Conservation (phyloP, 2,888 invertebrate species). For the Mycogona germanica region DNA sequence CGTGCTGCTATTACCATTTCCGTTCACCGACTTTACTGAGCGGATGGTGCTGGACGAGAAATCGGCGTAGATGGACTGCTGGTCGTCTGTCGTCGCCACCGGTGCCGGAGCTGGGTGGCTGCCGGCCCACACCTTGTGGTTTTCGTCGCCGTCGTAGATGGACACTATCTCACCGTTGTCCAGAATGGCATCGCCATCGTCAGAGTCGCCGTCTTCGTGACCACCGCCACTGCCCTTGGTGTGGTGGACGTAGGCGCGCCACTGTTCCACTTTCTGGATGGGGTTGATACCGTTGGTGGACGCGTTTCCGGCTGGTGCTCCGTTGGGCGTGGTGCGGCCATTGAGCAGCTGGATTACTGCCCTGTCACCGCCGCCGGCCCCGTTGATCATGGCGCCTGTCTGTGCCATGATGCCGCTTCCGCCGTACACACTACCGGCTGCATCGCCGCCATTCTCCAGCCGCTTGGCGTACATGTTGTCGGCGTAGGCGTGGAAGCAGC, state of each 20-base stretch:
- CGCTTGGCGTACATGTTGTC: slow-evolving; percentile 72
- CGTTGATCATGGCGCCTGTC: slow-evolving; percentile 1
- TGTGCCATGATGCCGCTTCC: neutral
- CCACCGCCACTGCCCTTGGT: too few species aligned
- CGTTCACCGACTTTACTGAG: slow-evolving; percentile 32
- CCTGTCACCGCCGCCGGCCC: slow-evolving; percentile 13
- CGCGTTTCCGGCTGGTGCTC: slow-evolving; percentile 25
- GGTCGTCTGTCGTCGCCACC: slow-evolving; percentile 16
- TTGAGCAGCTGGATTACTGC: too few species aligned
- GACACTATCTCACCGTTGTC: slow-evolving; percentile 53
- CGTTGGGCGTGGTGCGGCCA: slow-evolving; percentile 2
- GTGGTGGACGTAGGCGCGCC: slow-evolving; percentile 39
- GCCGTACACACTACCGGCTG: slow-evolving; percentile 10
- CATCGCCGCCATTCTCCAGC: too few species aligned
- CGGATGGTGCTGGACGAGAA: slow-evolving; percentile 40
- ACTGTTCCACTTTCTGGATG: slow-evolving; percentile 42
- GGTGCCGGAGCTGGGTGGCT: too few species aligned
- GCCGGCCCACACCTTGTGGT: slow-evolving; percentile 90
- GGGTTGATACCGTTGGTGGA: slow-evolving; percentile 28
- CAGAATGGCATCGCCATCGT: slow-evolving; percentile 31
- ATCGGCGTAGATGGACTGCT: slow-evolving; percentile 20
- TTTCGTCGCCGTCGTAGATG: slow-evolving; percentile 69
- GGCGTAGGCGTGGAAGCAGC: slow-evolving; percentile 96
- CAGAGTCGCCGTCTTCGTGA: slow-evolving; percentile 38
- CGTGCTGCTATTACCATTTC: slow-evolving; percentile 29